These are phyloP conservation scores for Petrocephalus schoutedeni DNA, from an alignment of 2,797 vertebrate species.

Conservation along the genomic window DNA sequence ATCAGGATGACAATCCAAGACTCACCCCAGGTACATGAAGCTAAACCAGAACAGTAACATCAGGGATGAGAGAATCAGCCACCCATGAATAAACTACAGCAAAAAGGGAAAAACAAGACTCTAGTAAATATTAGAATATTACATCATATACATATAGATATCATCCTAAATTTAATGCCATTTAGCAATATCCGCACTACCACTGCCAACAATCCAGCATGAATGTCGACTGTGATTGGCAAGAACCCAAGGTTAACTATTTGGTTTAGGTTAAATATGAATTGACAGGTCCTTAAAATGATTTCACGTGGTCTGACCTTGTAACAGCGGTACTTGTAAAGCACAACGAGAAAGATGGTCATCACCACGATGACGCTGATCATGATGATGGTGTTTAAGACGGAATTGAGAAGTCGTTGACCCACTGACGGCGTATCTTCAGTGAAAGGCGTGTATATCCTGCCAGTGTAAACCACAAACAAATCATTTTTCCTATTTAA, in stretches of 20 bases:
- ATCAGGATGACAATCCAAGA: conserved; percentile 18
- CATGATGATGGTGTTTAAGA: conserved; percentile 91
- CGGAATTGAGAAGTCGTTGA: conserved; percentile 81
- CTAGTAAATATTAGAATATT: background rate
- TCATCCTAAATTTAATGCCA: background rate
- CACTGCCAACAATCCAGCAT: background rate
- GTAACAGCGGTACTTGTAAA: conserved; percentile 95
- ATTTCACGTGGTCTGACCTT: conserved; percentile 67
- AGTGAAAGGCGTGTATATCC: conserved; percentile 91
- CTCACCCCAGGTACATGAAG: conserved; percentile 91
- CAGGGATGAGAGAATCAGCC: conserved; percentile 90
- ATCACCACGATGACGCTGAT: conserved; percentile 91
- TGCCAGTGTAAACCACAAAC: conserved; percentile 42
- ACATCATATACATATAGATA: background rate
- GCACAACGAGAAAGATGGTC: conserved; percentile 84
- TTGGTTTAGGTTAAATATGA: background rate
- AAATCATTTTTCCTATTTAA: background rate
- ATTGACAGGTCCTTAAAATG: background rate
- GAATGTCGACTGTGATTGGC: background rate
- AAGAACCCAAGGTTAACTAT: background rate
- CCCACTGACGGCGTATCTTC: conserved; percentile 83
- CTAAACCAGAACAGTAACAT: conserved; percentile 94
- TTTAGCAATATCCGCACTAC: background rate
- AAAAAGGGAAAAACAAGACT: conserved; percentile 24
- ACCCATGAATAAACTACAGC: conserved; percentile 87